These are phyloP conservation scores for Orycteropus afer DNA, from an alignment of 2,113 vertebrate genomes.

Conservation along the genomic window DNA sequence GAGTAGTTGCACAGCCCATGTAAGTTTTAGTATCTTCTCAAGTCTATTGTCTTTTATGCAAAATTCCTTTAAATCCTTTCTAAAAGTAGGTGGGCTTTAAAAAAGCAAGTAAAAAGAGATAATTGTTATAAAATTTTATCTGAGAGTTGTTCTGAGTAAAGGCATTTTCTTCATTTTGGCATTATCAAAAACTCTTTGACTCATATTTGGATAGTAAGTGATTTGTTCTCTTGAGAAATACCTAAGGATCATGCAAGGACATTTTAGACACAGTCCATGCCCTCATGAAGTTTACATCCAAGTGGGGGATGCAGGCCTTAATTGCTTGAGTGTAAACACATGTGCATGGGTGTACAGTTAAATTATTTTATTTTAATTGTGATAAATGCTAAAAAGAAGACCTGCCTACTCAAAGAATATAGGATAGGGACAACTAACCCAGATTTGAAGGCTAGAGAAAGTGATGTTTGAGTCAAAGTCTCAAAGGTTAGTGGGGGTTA, in stretches of 20 bases:
- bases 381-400: background rate
- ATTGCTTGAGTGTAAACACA: background rate
- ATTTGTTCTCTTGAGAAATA: background rate
- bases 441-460: background rate
- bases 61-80: slow-evolving; percentile 38
- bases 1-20: no score
- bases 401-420: background rate
- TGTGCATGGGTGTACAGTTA: background rate
- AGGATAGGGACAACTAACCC: background rate
- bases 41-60: background rate
- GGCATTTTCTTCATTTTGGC: background rate
- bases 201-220: background rate
- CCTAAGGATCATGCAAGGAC: background rate
- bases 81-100: slow-evolving; percentile 9
- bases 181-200: background rate
- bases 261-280: background rate
- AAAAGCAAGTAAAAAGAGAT: background rate
- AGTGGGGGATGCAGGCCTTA: background rate
- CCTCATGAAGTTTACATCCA: background rate
- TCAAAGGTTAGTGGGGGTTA: background rate
- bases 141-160: background rate
- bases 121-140: background rate
- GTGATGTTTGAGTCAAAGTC: background rate
- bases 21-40: background rate
- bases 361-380: background rate